phyloP scores from a whole-genome alignment of 2,888 invertebrate species.

The Ctenicera cuprea region DNA sequence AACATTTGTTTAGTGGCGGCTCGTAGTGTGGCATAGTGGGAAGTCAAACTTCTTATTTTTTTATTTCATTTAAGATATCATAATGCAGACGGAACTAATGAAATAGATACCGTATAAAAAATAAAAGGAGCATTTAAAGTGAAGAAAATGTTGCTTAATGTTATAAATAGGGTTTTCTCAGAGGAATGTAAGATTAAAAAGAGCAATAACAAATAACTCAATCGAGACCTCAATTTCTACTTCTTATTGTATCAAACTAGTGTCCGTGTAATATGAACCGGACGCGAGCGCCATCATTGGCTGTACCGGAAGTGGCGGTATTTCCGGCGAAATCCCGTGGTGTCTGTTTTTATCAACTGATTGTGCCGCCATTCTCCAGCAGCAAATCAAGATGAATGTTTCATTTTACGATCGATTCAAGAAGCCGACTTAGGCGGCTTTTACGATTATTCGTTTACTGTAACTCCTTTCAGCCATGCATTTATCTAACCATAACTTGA shows the following conservation, averaged over 20 bases:
- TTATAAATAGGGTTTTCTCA: no score
- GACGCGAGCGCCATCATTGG: conserved; percentile 64
- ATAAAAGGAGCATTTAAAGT: no score
- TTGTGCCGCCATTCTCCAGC: conserved; percentile 60
- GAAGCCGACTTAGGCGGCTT: conserved; percentile 58
- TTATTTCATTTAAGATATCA: no score
- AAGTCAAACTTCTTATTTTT: no score
- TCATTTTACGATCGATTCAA: conserved; percentile 58
- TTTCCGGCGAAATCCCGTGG: conserved; percentile 63
- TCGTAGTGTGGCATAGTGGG: no score
- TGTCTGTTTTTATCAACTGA: conserved; percentile 64
- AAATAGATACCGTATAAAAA: no score
- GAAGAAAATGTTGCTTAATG: no score
- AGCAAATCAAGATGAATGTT: conserved; percentile 67
- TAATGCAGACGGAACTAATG: no score
- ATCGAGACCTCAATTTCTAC: conserved; percentile 49
- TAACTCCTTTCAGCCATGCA: conserved; percentile 52
- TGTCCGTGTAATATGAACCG: conserved; percentile 65
- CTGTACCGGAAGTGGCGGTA: conserved; percentile 63
- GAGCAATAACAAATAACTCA: conserved; percentile 47
- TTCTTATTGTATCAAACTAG: conserved; percentile 61
- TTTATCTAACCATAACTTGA: conserved; percentile 57
- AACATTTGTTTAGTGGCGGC: no score
- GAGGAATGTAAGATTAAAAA: conserved; percentile 32
- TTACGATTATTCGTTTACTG: conserved; percentile 63